Percentiles rank a stretch among this genome's conserved stretches.
Evolutionary conservation across 1,140 invertebrate species (phyloP).

Genomic region (Pogonognathellus flavescens): DNA sequence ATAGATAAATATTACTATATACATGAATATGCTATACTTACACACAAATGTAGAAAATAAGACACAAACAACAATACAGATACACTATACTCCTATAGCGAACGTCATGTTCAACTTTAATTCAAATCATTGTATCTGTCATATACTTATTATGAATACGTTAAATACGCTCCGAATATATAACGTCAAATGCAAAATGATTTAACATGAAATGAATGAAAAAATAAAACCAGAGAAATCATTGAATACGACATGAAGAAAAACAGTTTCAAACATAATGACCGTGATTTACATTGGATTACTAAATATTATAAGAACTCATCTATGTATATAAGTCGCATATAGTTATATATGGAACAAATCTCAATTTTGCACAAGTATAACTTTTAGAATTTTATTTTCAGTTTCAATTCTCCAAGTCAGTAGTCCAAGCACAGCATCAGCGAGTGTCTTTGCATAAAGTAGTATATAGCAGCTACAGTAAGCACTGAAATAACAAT

Average conservation of each 20-base stretch:
- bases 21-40: background rate
- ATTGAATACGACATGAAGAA: slow-evolving; percentile 6
- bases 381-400: no score
- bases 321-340: no score
- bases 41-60: background rate
- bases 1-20: no score
- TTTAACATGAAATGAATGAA: slow-evolving; percentile 28
- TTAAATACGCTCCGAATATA: background rate
- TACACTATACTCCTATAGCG: background rate
- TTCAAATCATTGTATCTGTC: slow-evolving; percentile 21
- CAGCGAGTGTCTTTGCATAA: no score
- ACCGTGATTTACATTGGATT: slow-evolving; percentile 1
- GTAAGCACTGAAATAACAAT: no score
- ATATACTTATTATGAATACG: background rate
- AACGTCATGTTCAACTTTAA: slow-evolving; percentile 5
- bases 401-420: no score
- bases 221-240: slow-evolving; percentile 11
- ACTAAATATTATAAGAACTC: background rate
- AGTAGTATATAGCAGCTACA: no score
- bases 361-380: no score
- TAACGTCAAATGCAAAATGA: slow-evolving; percentile 26
- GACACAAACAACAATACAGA: background rate
- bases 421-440: no score
- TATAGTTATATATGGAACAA: no score
- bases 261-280: slow-evolving; percentile 15